Percentiles rank a stretch among this genome's conserved stretches.
Conservation (phyloP, 2,113 vertebrate genomes). For the Xyrauchen texanus region DNA sequence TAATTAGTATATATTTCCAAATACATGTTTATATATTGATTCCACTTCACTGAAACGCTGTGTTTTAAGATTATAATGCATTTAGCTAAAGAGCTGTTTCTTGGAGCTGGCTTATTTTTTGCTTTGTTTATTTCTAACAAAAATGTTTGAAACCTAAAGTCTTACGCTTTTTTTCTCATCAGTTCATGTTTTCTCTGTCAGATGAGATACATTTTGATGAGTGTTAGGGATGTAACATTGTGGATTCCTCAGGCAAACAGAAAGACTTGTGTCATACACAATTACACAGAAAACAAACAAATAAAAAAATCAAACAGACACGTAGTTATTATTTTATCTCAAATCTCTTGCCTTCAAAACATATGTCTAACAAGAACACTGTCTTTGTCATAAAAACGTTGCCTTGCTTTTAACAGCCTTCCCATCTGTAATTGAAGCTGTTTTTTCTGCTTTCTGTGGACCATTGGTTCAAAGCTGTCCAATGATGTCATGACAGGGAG, state of each 20-base stretch:
- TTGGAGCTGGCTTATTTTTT: neutral
- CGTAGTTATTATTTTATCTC: neutral
- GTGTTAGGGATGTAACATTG: conserved; percentile 7
- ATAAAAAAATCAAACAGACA: neutral
- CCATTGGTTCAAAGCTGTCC: conserved; percentile 57
- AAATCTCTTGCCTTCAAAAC: neutral
- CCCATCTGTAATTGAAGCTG: neutral
- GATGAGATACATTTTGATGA: conserved; percentile 5
- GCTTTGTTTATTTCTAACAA: neutral
- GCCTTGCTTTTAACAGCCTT: neutral
- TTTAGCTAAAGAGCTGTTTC: conserved; percentile 1
- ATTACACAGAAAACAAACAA: conserved; percentile 10
- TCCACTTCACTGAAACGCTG: too few relatives aligned
- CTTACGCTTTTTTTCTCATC: conserved; percentile 6
- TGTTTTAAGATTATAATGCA: neutral
- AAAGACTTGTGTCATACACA: conserved; percentile 17
- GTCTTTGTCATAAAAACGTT: neutral
- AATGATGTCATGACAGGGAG: conserved; percentile 7
- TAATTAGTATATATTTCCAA: neutral
- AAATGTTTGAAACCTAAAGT: neutral
- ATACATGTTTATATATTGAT: neutral
- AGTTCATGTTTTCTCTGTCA: conserved; percentile 17
- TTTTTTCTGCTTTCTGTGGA: conserved; percentile 60
- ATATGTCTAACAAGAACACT: neutral
- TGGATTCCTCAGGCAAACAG: conserved; percentile 17